phyloP scores from a whole-genome alignment of 2,888 invertebrate genomes.

The Andrena flavipes region DNA sequence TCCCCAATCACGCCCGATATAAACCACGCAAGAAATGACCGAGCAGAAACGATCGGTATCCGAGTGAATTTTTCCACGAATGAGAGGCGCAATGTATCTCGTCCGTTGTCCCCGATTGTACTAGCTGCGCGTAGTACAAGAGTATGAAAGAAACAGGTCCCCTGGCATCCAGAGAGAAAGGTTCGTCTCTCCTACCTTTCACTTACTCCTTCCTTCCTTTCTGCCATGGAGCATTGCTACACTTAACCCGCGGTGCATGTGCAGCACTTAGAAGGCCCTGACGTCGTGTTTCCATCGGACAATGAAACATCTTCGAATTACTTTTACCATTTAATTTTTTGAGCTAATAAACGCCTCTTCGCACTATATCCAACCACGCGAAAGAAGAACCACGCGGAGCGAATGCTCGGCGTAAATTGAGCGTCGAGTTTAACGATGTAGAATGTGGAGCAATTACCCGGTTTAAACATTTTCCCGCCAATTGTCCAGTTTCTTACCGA shows the following conservation, averaged over 20 bases:
- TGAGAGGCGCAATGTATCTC: neutral
- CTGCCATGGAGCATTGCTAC: neutral
- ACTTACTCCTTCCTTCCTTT: slow-evolving; percentile 44
- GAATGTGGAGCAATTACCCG: too few species aligned
- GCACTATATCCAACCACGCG: too few species aligned
- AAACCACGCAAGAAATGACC: neutral
- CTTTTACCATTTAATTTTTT: too few species aligned
- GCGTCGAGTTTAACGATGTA: too few species aligned
- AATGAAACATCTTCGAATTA: neutral
- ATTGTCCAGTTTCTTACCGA: neutral
- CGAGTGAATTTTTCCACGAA: neutral
- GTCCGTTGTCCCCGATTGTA: neutral
- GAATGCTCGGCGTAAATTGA: too few species aligned
- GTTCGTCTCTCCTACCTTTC: slow-evolving; percentile 62
- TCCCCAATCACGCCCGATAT: neutral
- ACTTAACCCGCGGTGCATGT: neutral
- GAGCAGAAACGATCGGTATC: neutral
- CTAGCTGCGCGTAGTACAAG: slow-evolving; percentile 23
- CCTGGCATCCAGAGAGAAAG: slow-evolving; percentile 63
- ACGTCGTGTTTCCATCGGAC: neutral
- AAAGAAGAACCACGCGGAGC: too few species aligned
- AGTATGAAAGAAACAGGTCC: slow-evolving; percentile 44
- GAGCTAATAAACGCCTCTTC: too few species aligned
- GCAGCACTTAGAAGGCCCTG: neutral
- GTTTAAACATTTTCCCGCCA: too few species aligned